phyloP scores from a whole-genome alignment of 2,797 vertebrate genomes.

The Fistularia commersonii region DNA sequence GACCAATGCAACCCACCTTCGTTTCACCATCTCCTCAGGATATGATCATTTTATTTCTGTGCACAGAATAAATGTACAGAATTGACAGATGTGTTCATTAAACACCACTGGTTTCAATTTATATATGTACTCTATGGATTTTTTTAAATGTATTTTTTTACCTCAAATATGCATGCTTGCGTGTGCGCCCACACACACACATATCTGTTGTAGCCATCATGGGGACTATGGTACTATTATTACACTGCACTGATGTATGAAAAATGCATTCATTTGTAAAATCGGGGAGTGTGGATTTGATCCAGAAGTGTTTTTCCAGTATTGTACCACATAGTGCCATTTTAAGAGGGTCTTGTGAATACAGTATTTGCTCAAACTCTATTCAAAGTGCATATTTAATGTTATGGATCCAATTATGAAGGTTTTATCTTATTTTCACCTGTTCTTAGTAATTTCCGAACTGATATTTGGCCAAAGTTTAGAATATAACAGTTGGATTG shows the following conservation, averaged over 20 bases:
- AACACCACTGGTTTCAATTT: conserved; percentile 5
- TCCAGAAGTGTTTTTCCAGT: too few species aligned
- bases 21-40: conserved; percentile 86
- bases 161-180: too few species aligned
- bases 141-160: not conserved
- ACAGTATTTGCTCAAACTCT: conserved; percentile 6
- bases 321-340: conserved; percentile 6
- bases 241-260: not conserved
- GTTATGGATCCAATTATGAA: conserved; percentile 24
- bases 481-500: conserved; percentile 46
- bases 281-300: too few species aligned
- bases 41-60: conserved; percentile 92
- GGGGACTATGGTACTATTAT: conserved; percentile 9
- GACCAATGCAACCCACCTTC: conserved; percentile 80
- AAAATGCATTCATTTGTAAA: too few species aligned
- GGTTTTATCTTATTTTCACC: conserved; percentile 27
- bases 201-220: not conserved
- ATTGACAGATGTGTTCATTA: conserved; percentile 18
- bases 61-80: conserved; percentile 74
- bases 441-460: conserved; percentile 49
- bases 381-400: conserved; percentile 22
- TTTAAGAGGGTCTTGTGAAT: conserved; percentile 11
- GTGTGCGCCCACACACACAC: not conserved
- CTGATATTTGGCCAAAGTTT: conserved; percentile 46
- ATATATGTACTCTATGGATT: not conserved